Base-by-base conservation (phyloP, 1,140 invertebrate species). In the Atta cephalotes region DNA sequence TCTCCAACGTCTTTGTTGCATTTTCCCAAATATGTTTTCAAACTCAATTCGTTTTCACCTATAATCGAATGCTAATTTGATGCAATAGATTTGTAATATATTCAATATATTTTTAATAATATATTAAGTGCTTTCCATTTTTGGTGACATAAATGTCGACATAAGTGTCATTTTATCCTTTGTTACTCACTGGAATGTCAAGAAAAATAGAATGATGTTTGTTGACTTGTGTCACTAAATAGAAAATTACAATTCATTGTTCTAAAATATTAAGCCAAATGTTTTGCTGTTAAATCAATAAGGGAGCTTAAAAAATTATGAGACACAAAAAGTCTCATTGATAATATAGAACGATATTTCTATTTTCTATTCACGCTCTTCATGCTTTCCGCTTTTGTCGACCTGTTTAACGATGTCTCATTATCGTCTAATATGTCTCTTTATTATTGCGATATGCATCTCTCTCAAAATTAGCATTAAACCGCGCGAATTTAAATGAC, bases 91-190 rank as follows among this genome's bases (percentile, higher is more conserved):
- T 35, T 35, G 31, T 6, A 6, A 35, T 35, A 35, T 6, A 35
- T 68, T 45, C 25, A 68, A 68, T 68, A 66, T 35, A 12, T 68
- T 68, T 68, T 45, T 45, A 66, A 68, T 21, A 68, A 21, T 35
- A n/a, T 3, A 31, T 4, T 58, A 45, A 45, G 39, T 45, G 10
- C 9, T 12, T 45, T 10, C 39, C 10, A 45, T 10, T 45, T 45
- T 45, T 45, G 9, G 2, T 10, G 39, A 45, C 39, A 12, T 10
- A 45, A 45, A 45, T 45, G n/a, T n/a, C 9, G 2, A 45, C 7
- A 45, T 9, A 12, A 45, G 2, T 39, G 0, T 45, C 10, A 1
- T 45, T 45, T 9, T 45, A 45, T 45, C 9, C 10, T 39, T 10
- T 12, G 9, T 45, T 12, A 45, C 39, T 45, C 2, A 45, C 1